phyloP scores from a whole-genome alignment of 2,113 vertebrate species.

The Coturnix japonica region DNA sequence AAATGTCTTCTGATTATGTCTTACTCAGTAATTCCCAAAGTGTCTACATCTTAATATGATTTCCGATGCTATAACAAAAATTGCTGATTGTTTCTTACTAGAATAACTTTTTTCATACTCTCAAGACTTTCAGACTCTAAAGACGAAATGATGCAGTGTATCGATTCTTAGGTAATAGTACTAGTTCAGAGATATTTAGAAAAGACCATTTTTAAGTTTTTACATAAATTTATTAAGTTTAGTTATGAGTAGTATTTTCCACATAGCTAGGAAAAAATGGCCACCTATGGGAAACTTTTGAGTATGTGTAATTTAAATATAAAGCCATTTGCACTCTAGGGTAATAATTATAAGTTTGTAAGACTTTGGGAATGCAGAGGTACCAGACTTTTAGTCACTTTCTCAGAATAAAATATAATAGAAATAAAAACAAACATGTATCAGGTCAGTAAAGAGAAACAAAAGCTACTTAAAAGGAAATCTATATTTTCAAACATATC shows the following conservation, averaged over 20 bases:
- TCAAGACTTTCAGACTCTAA: conserved; percentile 18
- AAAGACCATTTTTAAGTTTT: neutral
- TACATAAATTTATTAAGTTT: neutral
- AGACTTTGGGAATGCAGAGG: neutral
- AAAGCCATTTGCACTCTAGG: neutral
- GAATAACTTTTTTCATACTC: conserved; percentile 23
- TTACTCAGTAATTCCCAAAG: conserved; percentile 65
- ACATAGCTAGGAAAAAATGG: neutral
- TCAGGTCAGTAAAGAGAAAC: neutral
- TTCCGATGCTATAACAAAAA: conserved; percentile 65
- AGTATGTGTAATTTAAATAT: neutral
- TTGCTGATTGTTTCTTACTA: conserved; percentile 62
- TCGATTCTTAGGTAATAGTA: neutral
- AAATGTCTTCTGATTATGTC: conserved; percentile 70
- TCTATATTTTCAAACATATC: neutral
- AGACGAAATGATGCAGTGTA: conserved; percentile 32
- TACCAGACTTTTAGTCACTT: too few relatives aligned
- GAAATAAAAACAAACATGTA: neutral
- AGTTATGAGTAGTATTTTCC: neutral
- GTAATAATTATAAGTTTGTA: neutral
- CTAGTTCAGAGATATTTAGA: too few relatives aligned
- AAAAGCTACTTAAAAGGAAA: neutral
- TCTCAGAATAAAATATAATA: neutral
- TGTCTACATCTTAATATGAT: conserved; percentile 63
- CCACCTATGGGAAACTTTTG: neutral